Conservation (phyloP, 2,888 invertebrate species). For the Agrotis ipsilon region DNA sequence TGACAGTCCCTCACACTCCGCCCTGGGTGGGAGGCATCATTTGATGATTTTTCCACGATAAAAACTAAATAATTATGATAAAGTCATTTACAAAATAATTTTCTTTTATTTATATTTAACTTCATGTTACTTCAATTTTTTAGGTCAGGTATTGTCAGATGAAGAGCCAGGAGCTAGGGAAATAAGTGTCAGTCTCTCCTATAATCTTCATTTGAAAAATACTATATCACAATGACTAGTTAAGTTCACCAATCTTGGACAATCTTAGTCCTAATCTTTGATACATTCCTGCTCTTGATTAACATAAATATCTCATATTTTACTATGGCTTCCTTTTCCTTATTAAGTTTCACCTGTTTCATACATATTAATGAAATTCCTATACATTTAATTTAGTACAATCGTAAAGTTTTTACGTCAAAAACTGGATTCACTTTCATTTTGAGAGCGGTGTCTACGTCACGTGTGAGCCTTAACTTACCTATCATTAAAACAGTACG, state of each 20-base stretch:
- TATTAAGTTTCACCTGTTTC: slow-evolving; percentile 39
- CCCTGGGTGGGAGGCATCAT: no score
- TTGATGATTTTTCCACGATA: no score
- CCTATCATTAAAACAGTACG: neutral
- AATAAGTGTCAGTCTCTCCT: neutral
- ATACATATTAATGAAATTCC: slow-evolving; percentile 49
- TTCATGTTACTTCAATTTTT: no score
- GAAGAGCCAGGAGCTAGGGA: no score
- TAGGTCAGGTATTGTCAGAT: no score
- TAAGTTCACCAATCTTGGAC: neutral
- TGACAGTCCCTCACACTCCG: no score
- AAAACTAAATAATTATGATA: no score
- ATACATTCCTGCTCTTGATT: neutral
- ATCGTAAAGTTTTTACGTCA: slow-evolving; percentile 46
- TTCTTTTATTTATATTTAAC: no score
- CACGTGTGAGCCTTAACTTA: slow-evolving; percentile 11
- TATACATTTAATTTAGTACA: slow-evolving; percentile 7
- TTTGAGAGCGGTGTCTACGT: slow-evolving; percentile 22
- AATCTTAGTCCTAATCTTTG: neutral
- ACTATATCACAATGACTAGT: neutral
- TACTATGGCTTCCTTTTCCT: slow-evolving; percentile 21
- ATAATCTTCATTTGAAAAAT: neutral
- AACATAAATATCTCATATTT: slow-evolving; percentile 12
- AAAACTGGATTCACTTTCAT: slow-evolving; percentile 33
- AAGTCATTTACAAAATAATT: no score